phyloP scores from a whole-genome alignment of 2,113 vertebrate genomes.

The Chloropsis cyanopogon region DNA sequence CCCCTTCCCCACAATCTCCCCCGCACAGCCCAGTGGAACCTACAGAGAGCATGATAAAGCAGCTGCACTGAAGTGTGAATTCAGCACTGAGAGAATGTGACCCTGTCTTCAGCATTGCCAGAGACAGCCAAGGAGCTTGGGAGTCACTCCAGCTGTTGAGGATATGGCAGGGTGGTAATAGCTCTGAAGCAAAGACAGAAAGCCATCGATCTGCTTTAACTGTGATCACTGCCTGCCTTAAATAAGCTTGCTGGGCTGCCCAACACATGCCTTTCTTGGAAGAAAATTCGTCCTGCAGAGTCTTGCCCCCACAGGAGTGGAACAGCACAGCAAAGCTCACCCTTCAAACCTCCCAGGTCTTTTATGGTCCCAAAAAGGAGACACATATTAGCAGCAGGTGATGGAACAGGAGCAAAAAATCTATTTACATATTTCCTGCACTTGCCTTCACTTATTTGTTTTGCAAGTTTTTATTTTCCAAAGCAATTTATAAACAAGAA shows the following conservation, averaged over 20 bases:
- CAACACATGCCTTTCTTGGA: not conserved
- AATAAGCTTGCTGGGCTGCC: not conserved
- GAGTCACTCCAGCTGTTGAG: not conserved
- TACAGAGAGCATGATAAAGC: not conserved
- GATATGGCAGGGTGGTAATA: not conserved
- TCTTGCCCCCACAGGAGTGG: not conserved
- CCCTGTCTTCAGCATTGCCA: not conserved
- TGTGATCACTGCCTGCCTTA: not conserved
- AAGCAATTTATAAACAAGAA: conserved; percentile 1
- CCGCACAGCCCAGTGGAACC: not conserved
- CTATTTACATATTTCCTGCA: not conserved
- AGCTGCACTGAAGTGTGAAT: not conserved
- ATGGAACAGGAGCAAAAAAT: not conserved
- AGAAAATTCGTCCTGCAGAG: not conserved
- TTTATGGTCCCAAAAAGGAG: not conserved
- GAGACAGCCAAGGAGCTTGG: not conserved
- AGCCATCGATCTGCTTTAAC: conserved; percentile 27
- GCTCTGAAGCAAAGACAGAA: not conserved
- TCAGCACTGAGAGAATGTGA: not conserved
- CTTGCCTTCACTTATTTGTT: conserved; percentile 7
- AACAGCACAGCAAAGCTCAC: not conserved
- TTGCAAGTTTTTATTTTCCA: conserved; percentile 5
- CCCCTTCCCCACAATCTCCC: not conserved
- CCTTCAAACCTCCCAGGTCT: not conserved
- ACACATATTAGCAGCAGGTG: not conserved